Evolutionary conservation across 2,888 invertebrate genomes (phyloP), one percentile per base, ranked within the genome.

Genomic region (Dynastes grantii): DNA sequence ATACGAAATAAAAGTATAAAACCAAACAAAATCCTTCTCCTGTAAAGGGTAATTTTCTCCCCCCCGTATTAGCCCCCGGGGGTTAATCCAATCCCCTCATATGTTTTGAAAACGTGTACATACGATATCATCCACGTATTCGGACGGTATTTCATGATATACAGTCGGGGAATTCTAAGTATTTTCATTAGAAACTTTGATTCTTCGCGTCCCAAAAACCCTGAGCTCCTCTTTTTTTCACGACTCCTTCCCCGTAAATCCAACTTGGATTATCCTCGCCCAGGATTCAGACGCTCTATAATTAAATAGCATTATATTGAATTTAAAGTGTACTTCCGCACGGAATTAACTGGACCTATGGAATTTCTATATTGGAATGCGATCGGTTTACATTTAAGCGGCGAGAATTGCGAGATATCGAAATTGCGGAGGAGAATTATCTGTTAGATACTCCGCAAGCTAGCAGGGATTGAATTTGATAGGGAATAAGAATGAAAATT

Each of bases 161-260:
- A 68, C 51, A 75, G 58, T 61, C 76, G 68, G 75, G 79, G 82
- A 82, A 82, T 82, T 78, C 80, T 79, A 80, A 81, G 82, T 80
- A 82, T 82, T 85, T 85, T 85, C 85, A 85, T 85, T 85, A 84
- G 82, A 83, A 83, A 83, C 83, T 83, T 82, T 84, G 84, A 85
- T 85, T 85, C 83, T 84, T 81, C 81, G 82, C 81, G 83, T 84
- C 84, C 84, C n/a, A n/a, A n/a, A n/a, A n/a, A n/a, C 82, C 80
- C 83, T 84, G 81, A n/a, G 55, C 55, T 58, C 81, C 80, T 82
- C 83, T 82, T 84, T 84, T 83, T 84, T 83, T 83, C 83, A 83
- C 78, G 80, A 16, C 55, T 58, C 55, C 81, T 82, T 78, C 80
- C n/a, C n/a, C n/a, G n/a, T n/a, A n/a, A n/a, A n/a, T n/a, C n/a